These are phyloP conservation scores for Neofelis nebulosa DNA, from an alignment of 2,113 vertebrate species.

Conservation along the genomic window DNA sequence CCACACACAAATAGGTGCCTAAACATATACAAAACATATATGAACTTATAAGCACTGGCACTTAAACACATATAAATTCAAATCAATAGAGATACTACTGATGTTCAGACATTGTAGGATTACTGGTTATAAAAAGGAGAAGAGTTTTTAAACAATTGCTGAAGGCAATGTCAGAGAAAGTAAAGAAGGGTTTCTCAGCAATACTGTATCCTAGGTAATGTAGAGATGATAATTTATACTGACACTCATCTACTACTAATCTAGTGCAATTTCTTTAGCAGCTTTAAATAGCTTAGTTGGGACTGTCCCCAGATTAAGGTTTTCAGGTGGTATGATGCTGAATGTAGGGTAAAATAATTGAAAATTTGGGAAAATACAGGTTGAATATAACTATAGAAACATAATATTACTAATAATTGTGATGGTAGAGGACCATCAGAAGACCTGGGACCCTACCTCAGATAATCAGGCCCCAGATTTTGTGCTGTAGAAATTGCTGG, in stretches of 20 bases:
- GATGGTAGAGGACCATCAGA: background rate
- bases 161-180: background rate
- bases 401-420: background rate
- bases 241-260: background rate
- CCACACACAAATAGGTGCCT: background rate
- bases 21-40: background rate
- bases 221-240: background rate
- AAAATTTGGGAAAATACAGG: background rate
- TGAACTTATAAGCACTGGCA: background rate
- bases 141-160: background rate
- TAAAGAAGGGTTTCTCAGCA: background rate
- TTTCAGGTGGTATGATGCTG: background rate
- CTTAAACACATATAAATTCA: background rate
- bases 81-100: background rate
- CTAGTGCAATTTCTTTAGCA: background rate
- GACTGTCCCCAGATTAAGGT: background rate
- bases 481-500: background rate
- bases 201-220: background rate
- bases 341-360: background rate
- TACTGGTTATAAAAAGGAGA: background rate
- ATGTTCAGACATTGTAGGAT: background rate
- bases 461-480: background rate
- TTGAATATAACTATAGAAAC: background rate
- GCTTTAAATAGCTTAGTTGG: background rate
- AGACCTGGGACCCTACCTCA: background rate